Percentiles rank a stretch among this genome's conserved stretches.
Conservation (phyloP, 2,113 vertebrate species). For the Leptosomus discolor region DNA sequence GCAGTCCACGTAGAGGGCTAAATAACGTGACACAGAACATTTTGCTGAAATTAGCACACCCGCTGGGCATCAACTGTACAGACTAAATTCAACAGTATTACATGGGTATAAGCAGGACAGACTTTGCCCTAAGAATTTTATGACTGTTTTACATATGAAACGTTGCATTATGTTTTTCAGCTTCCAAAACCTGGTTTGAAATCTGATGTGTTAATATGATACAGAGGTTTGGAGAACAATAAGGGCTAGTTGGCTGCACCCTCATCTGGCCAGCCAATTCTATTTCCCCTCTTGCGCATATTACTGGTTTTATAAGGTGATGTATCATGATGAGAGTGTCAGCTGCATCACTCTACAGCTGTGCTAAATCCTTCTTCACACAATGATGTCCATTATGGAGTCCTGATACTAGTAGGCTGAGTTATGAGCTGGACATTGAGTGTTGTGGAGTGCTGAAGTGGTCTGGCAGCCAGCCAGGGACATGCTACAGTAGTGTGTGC, state of each 20-base stretch:
- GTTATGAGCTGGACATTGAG: constrained; percentile 8
- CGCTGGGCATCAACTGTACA: background rate
- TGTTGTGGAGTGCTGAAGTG: background rate
- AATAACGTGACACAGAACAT: background rate
- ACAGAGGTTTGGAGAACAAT: background rate
- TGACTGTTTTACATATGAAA: background rate
- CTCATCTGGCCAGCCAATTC: background rate
- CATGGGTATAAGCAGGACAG: background rate
- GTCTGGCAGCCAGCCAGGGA: background rate
- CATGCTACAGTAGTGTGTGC: background rate
- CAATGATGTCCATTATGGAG: constrained; percentile 37
- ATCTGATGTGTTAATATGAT: background rate
- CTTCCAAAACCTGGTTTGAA: constrained; percentile 1
- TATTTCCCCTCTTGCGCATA: background rate
- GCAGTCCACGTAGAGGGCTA: background rate
- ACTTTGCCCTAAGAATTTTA: background rate
- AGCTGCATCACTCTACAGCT: constrained; percentile 9
- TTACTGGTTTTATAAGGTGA: constrained; percentile 33
- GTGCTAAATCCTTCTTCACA: constrained; percentile 45
- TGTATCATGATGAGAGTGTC: background rate
- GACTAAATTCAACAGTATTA: background rate
- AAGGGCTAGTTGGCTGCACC: background rate
- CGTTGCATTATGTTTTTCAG: background rate
- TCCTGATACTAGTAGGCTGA: constrained; percentile 2
- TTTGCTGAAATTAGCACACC: constrained; percentile 6